phyloP scores from a whole-genome alignment of 2,888 invertebrate genomes.

The Drosophila monieri region DNA sequence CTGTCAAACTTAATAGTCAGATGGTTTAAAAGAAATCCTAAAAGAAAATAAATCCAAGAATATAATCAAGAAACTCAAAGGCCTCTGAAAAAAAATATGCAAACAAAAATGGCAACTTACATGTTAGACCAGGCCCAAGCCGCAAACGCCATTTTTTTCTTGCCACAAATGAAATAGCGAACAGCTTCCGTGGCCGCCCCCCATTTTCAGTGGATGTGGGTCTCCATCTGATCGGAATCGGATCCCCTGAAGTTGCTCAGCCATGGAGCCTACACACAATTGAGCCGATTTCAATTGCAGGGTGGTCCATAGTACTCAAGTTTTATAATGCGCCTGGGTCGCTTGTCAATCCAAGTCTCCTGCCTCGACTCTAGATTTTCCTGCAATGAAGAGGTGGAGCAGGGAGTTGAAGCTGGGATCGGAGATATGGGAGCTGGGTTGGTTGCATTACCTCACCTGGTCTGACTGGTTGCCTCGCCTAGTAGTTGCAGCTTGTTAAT shows the following conservation, averaged over 20 bases:
- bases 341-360: conserved; percentile 65
- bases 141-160: conserved; percentile 61
- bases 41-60: background rate
- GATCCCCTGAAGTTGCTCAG: conserved; percentile 6
- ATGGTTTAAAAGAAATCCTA: no score
- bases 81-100: background rate
- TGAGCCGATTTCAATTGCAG: conserved; percentile 75
- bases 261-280: conserved; percentile 66
- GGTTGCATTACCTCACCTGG: conserved; percentile 48
- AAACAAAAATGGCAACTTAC: conserved; percentile 46
- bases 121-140: conserved; percentile 25
- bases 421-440: conserved; percentile 20
- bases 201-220: conserved; percentile 7
- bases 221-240: conserved; percentile 6
- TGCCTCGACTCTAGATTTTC: conserved; percentile 26
- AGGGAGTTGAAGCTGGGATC: conserved; percentile 1
- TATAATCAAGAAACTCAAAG: background rate
- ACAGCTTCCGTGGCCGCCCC: conserved; percentile 25
- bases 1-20: no score
- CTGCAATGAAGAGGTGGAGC: conserved; percentile 55
- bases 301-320: conserved; percentile 71
- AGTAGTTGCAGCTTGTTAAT: conserved; percentile 69
- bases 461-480: conserved; percentile 58
- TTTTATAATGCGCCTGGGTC: conserved; percentile 72
- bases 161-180: conserved; percentile 21